phyloP scores from a whole-genome alignment of 2,797 vertebrate species.

The Bufotes viridis region DNA sequence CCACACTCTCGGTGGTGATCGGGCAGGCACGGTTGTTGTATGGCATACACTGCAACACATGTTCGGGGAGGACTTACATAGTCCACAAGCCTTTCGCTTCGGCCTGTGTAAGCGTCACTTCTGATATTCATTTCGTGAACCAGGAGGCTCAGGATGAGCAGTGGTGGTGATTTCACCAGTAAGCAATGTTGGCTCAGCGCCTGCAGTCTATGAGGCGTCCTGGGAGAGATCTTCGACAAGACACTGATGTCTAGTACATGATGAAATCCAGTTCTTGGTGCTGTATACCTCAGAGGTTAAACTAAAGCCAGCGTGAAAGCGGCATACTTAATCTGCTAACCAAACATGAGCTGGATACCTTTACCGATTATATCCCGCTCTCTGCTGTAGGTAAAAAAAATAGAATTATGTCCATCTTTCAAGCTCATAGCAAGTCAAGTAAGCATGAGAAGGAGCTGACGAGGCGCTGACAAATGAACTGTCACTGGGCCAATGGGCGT shows the following conservation, averaged over 20 bases:
- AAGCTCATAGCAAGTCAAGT: slow-evolving; percentile 48
- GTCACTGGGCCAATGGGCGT: slow-evolving; percentile 28
- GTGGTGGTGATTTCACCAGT: not conserved
- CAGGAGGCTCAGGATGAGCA: not conserved
- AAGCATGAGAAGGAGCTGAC: slow-evolving; percentile 47
- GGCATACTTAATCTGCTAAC: slow-evolving; percentile 39
- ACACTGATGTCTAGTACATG: not conserved
- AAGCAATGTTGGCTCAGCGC: not conserved
- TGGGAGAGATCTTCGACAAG: not conserved
- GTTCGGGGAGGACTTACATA: too few relatives aligned
- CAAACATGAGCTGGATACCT: slow-evolving; percentile 58
- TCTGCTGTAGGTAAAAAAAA: slow-evolving; percentile 58
- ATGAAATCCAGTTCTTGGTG: not conserved
- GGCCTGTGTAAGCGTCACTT: not conserved
- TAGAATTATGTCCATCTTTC: slow-evolving; percentile 50
- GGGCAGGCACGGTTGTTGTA: too few relatives aligned
- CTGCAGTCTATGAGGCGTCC: not conserved
- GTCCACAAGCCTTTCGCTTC: too few relatives aligned
- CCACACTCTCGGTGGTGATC: too few relatives aligned
- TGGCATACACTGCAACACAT: too few relatives aligned
- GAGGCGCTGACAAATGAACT: slow-evolving; percentile 46
- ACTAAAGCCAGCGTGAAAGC: not conserved
- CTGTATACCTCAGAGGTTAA: not conserved
- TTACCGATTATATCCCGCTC: slow-evolving; percentile 59
- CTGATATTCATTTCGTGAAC: not conserved